phyloP scores from a whole-genome alignment of 2,797 vertebrate species.

The Rhinoraja longicauda region DNA sequence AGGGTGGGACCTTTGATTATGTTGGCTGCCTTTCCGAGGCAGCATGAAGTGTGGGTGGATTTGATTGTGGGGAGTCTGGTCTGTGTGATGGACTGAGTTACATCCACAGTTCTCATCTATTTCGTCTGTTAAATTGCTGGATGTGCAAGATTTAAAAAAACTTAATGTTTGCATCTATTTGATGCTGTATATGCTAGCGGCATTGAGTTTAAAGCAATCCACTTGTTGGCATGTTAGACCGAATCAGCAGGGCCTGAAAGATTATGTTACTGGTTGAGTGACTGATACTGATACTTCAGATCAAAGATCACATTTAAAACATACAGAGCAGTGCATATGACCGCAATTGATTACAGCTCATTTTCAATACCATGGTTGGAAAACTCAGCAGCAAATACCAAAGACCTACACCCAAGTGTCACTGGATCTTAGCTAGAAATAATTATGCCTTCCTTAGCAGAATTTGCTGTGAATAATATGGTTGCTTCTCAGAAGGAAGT shows the following conservation, averaged over 20 bases:
- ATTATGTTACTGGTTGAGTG: slow-evolving; percentile 21
- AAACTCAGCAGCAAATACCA: slow-evolving; percentile 7
- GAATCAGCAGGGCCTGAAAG: background rate
- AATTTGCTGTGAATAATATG: background rate
- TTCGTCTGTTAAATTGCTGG: too few species aligned
- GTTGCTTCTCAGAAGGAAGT: background rate
- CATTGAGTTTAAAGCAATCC: slow-evolving; percentile 10
- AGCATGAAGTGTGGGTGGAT: too few species aligned
- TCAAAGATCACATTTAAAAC: slow-evolving; percentile 28
- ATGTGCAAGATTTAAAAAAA: too few species aligned
- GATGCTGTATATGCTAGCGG: too few species aligned
- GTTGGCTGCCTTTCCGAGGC: too few species aligned
- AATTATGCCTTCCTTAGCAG: slow-evolving; percentile 31
- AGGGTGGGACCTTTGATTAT: too few species aligned
- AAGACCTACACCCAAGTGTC: background rate
- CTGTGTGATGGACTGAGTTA: too few species aligned
- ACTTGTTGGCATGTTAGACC: background rate
- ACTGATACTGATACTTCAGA: slow-evolving; percentile 27
- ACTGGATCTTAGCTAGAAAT: slow-evolving; percentile 34
- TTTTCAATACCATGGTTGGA: background rate
- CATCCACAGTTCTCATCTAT: too few species aligned
- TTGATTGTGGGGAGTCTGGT: too few species aligned
- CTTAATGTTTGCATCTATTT: too few species aligned
- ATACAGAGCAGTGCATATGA: slow-evolving; percentile 34
- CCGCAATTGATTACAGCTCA: slow-evolving; percentile 26